Conservation (phyloP, 2,797 vertebrate species). For the Neosilurus hyrtlii region DNA sequence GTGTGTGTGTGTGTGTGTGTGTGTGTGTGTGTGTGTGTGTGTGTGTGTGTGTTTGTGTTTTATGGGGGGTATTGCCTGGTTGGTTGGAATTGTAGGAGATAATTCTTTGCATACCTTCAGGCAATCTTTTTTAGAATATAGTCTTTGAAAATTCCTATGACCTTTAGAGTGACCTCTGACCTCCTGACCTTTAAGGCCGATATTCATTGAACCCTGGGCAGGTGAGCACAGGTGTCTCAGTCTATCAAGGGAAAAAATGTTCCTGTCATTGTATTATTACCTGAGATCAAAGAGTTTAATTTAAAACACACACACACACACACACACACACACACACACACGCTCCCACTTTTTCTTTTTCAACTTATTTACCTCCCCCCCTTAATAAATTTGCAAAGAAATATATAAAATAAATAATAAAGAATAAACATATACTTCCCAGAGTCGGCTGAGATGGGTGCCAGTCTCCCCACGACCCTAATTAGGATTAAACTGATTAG, state of each 20-base stretch:
- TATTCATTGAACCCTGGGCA: slow-evolving; percentile 6
- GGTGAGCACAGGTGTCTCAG: slow-evolving; percentile 40
- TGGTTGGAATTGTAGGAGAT: slow-evolving; percentile 11
- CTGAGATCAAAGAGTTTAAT: neutral
- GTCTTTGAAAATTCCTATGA: slow-evolving; percentile 31
- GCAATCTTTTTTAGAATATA: slow-evolving; percentile 24
- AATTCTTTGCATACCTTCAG: slow-evolving; percentile 10
- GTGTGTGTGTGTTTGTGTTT: slow-evolving; percentile 3
- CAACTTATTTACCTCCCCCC: too few species aligned
- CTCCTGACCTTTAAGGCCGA: slow-evolving; percentile 15
- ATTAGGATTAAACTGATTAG: too few species aligned
- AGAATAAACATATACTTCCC: too few species aligned
- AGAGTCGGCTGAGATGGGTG: too few species aligned
- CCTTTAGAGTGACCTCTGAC: slow-evolving; percentile 17
- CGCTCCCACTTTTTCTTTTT: neutral
- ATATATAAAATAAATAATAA: too few species aligned
- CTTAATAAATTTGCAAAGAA: too few species aligned
- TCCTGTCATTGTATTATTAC: slow-evolving; percentile 17
- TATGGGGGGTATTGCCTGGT: too few species aligned
- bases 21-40: slow-evolving; percentile 14
- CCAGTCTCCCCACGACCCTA: too few species aligned
- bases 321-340: neutral
- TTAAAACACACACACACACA: neutral
- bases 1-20: slow-evolving; percentile 3
- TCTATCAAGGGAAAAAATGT: slow-evolving; percentile 33